Conservation (phyloP, 2,113 vertebrate species). For the Actinemys pallida region DNA sequence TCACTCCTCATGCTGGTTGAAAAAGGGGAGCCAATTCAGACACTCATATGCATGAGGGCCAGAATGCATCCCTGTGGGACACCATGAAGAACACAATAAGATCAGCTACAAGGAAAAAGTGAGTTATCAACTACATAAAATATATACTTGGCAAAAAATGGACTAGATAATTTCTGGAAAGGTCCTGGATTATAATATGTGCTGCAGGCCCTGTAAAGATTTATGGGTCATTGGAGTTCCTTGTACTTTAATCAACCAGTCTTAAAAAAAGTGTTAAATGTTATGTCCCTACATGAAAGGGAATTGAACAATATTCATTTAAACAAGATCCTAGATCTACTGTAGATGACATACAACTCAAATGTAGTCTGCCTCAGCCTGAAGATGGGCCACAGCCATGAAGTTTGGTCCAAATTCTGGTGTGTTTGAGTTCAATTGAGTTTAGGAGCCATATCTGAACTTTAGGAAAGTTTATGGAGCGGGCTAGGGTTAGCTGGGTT, state of each 20-base stretch:
- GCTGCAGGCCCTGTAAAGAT: background rate
- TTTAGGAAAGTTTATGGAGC: background rate
- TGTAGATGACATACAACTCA: background rate
- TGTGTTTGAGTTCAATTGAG: background rate
- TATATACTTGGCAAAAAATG: constrained; percentile 30
- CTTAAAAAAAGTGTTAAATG: constrained; percentile 35
- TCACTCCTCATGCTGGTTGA: constrained; percentile 62
- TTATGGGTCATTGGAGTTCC: background rate
- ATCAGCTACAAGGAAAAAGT: constrained; percentile 28
- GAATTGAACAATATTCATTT: constrained; percentile 28
- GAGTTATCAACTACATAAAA: constrained; percentile 35
- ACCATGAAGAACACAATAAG: constrained; percentile 21
- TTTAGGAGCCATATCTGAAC: background rate
- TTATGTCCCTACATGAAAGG: background rate
- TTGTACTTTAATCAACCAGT: constrained; percentile 18
- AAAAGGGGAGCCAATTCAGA: constrained; percentile 60
- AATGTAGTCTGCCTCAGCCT: background rate
- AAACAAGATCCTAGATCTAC: constrained; percentile 28
- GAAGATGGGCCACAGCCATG: background rate
- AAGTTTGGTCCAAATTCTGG: background rate
- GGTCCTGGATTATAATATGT: constrained; percentile 60
- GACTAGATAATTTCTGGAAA: constrained; percentile 11
- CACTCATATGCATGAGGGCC: constrained; percentile 39
- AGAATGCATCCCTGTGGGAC: constrained; percentile 22
- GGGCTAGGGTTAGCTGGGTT: rapidly evolving